These are phyloP conservation scores for Pediacus dermestoides DNA, from an alignment of 2,888 invertebrate genomes.

Conservation along the genomic window DNA sequence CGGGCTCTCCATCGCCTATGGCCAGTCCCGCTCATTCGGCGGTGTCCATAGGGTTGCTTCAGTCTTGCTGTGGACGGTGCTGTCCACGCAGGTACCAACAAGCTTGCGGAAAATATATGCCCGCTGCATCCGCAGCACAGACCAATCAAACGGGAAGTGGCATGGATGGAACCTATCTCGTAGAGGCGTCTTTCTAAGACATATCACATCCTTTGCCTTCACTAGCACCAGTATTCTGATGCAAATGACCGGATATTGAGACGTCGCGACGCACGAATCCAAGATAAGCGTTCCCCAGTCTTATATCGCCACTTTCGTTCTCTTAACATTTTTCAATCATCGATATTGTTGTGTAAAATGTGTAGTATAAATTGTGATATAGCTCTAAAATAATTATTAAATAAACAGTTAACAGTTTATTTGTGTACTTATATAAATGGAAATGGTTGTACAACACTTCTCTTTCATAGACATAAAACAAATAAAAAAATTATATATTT, in stretches of 20 bases:
- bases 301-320: conserved; percentile 7
- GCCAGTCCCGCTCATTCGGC: conserved; percentile 85
- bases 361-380: conserved; percentile 24
- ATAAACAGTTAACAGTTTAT: conserved; percentile 1
- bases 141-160: conserved; percentile 77
- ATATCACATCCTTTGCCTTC: conserved; percentile 7
- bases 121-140: conserved; percentile 76
- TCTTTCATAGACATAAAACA: too few relatives aligned
- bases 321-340: conserved; percentile 19
- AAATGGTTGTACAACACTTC: too few relatives aligned
- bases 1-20: conserved; percentile 82
- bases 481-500: too few relatives aligned
- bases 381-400: conserved; percentile 19
- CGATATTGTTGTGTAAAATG: conserved; percentile 23
- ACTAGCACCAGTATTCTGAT: too few relatives aligned
- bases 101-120: conserved; percentile 85
- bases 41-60: conserved; percentile 60
- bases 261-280: not conserved
- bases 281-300: not conserved
- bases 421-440: not conserved
- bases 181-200: conserved; percentile 74
- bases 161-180: conserved; percentile 81
- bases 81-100: conserved; percentile 86
- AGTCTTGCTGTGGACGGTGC: conserved; percentile 79
- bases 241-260: not conserved